phyloP scores from a whole-genome alignment of 2,888 invertebrate genomes.

The Colostygia pectinataria region DNA sequence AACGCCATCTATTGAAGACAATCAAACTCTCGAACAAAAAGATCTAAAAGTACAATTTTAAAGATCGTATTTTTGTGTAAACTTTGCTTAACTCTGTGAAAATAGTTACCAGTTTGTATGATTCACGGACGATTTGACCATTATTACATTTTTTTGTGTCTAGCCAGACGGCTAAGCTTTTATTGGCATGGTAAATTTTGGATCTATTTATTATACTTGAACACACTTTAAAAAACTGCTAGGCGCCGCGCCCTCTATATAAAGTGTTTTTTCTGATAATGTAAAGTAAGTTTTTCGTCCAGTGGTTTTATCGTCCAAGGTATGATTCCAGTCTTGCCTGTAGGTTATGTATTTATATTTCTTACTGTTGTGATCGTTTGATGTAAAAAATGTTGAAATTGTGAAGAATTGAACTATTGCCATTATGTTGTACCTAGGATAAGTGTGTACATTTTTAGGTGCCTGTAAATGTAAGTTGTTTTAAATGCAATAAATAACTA shows the following conservation, averaged over 20 bases:
- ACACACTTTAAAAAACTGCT: too few relatives aligned
- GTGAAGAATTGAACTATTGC: constrained; percentile 73
- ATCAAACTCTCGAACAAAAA: constrained; percentile 39
- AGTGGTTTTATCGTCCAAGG: constrained; percentile 13
- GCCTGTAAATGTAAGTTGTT: constrained; percentile 76
- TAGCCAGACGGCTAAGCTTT: not conserved
- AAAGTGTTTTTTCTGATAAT: too few relatives aligned
- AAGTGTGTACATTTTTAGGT: constrained; percentile 81
- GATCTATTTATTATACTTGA: too few relatives aligned
- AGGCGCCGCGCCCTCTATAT: too few relatives aligned
- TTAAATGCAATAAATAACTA: constrained; percentile 72
- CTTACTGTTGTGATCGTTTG: constrained; percentile 60
- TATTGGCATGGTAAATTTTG: not conserved
- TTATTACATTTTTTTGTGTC: not conserved
- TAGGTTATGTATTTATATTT: constrained; percentile 74
- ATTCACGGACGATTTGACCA: constrained; percentile 22
- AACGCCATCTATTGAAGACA: constrained; percentile 39
- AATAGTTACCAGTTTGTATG: constrained; percentile 63
- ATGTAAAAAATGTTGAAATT: constrained; percentile 51
- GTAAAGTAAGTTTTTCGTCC: not conserved
- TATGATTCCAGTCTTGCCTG: constrained; percentile 56
- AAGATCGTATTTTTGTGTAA: constrained; percentile 25
- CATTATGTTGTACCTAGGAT: constrained; percentile 79
- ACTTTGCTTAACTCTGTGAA: constrained; percentile 41
- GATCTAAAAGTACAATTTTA: constrained; percentile 60